phyloP scores from a whole-genome alignment of 2,888 invertebrate species.

The Cecidostiba fungosa region DNA sequence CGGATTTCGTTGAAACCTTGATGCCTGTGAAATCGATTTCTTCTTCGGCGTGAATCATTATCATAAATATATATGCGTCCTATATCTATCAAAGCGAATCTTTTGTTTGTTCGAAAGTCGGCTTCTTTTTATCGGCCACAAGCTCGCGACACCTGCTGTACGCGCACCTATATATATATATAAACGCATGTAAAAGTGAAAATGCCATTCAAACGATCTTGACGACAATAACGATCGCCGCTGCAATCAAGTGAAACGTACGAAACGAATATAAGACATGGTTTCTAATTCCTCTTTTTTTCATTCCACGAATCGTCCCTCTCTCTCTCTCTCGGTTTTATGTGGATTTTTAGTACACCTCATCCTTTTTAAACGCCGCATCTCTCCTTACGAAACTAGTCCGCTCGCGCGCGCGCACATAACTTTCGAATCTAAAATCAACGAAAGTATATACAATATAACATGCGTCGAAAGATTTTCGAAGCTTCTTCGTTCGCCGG shows the following conservation, averaged over 20 bases:
- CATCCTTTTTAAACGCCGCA: not conserved
- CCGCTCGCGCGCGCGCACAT: not conserved
- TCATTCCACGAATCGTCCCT: not conserved
- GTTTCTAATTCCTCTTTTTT: not conserved
- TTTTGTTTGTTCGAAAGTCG: not conserved
- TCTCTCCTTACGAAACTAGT: conserved; percentile 23
- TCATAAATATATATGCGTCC: not conserved
- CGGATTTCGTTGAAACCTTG: too few relatives aligned
- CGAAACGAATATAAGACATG: not conserved
- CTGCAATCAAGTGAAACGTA: not conserved
- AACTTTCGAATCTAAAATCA: conserved; percentile 21
- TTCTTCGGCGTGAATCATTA: not conserved
- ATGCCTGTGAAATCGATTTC: too few relatives aligned
- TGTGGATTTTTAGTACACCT: not conserved
- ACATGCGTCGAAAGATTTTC: not conserved
- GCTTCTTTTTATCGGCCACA: not conserved
- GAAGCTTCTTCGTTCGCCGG: not conserved
- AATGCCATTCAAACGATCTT: not conserved
- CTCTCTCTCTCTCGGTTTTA: not conserved
- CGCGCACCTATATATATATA: not conserved
- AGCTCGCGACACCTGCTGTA: not conserved
- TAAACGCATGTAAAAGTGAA: not conserved
- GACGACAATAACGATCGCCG: not conserved
- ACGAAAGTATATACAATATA: conserved; percentile 22
- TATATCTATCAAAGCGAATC: not conserved